phyloP scores from a whole-genome alignment of 2,113 vertebrate species.

The Asarcornis scutulata region DNA sequence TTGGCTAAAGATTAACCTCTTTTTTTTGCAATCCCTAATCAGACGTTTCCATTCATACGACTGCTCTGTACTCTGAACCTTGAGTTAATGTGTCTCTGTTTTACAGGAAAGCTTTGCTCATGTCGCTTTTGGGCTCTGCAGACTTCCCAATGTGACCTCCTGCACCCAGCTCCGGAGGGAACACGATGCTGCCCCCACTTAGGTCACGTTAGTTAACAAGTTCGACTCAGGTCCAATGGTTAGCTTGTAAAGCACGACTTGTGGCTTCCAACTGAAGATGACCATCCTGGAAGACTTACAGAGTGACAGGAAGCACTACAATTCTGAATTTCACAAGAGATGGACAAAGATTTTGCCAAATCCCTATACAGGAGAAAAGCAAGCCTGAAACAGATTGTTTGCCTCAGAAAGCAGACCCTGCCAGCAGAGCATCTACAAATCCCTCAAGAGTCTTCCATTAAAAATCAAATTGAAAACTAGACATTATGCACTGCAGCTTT shows the following conservation, averaged over 20 bases:
- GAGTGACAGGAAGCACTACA: not conserved
- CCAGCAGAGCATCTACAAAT: not conserved
- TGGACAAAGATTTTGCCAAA: not conserved
- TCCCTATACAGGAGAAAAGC: not conserved
- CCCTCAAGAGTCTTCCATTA: not conserved
- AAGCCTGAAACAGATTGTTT: not conserved
- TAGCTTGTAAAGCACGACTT: not conserved
- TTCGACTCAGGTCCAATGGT: not conserved
- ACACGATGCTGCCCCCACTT: not conserved
- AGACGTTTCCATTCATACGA: conserved; percentile 65
- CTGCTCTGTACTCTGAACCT: conserved; percentile 69
- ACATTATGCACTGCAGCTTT: not conserved
- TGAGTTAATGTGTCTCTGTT: conserved; percentile 65
- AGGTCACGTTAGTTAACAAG: not conserved
- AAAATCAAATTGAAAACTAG: not conserved
- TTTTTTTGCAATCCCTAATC: conserved; percentile 62
- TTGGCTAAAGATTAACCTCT: conserved; percentile 64
- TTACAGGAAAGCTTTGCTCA: conserved; percentile 64
- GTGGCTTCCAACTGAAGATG: not conserved
- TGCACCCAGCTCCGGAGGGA: not conserved
- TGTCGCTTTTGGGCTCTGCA: not conserved
- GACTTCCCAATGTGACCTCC: conserved; percentile 30
- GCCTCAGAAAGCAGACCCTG: not conserved
- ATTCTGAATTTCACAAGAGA: not conserved
- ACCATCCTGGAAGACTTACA: not conserved